Percentiles rank a stretch among this genome's conserved stretches.
Conservation (phyloP, 2,797 vertebrate genomes). For the Euthynnus affinis region DNA sequence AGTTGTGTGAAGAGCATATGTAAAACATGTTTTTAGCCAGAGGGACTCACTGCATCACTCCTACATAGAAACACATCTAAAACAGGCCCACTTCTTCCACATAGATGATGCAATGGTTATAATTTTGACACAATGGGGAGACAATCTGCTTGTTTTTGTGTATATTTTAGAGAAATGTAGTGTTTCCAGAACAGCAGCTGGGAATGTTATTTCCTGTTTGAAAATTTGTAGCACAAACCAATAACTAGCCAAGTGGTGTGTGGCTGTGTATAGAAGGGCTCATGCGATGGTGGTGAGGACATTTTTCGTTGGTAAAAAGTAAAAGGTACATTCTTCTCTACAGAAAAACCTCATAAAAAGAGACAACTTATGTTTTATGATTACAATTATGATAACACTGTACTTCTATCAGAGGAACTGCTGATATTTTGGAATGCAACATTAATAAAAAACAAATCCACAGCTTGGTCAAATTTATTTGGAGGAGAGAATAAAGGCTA, state of each 20-base stretch:
- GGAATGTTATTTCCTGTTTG: background rate
- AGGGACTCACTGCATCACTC: constrained; percentile 29
- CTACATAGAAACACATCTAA: constrained; percentile 25
- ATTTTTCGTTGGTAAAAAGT: too few relatives aligned
- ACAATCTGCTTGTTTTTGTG: background rate
- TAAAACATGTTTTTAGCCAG: constrained; percentile 48
- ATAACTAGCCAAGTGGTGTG: background rate
- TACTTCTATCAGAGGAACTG: too few relatives aligned
- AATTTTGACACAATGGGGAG: constrained; percentile 16
- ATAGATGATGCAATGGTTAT: constrained; percentile 9
- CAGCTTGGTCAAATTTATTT: too few relatives aligned
- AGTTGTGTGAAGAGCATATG: constrained; percentile 46
- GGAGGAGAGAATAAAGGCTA: too few relatives aligned
- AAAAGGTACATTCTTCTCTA: too few relatives aligned
- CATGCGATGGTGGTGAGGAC: too few relatives aligned
- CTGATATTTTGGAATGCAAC: too few relatives aligned
- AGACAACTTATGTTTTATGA: too few relatives aligned
- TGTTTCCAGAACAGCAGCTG: background rate
- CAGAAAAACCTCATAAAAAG: too few relatives aligned
- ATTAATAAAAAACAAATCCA: too few relatives aligned
- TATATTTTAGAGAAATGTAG: background rate
- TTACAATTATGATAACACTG: too few relatives aligned
- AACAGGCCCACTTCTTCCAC: constrained; percentile 16
- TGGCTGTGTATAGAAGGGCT: background rate
- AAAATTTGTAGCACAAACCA: background rate